A percentile compares a stretch with the other conserved stretches of the same genome.
Evolutionary conservation across 2,797 vertebrate genomes (phyloP).

Genomic region (Amblyraja radiata): DNA sequence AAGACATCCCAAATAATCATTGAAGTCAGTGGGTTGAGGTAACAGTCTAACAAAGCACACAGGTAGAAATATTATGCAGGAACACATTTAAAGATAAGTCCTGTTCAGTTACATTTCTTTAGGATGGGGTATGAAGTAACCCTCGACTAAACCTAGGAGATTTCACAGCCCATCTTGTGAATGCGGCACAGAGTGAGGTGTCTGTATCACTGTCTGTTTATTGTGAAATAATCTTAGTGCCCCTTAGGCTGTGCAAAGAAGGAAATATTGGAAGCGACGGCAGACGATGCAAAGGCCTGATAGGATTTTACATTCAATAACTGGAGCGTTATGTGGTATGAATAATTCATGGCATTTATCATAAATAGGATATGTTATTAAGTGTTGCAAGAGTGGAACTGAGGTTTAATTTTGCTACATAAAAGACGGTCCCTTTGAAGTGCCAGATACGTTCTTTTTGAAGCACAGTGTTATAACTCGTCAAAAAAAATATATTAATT

Average conservation of each 20-base stretch:
- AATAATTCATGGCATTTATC: constrained; percentile 20
- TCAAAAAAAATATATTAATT: not conserved
- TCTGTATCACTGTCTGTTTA: not conserved
- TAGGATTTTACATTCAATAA: constrained; percentile 8
- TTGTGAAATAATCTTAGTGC: constrained; percentile 28
- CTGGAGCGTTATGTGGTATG: not conserved
- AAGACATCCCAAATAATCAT: not conserved
- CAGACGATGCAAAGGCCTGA: not conserved
- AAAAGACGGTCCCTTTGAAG: not conserved
- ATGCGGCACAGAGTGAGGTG: not conserved
- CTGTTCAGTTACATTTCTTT: not conserved
- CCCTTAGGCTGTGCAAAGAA: constrained; percentile 2
- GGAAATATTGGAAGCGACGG: not conserved
- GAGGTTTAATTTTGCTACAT: constrained; percentile 2
- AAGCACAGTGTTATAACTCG: not conserved
- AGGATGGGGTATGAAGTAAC: not conserved
- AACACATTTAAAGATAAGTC: not conserved
- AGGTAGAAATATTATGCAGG: not conserved
- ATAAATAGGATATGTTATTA: constrained; percentile 12
- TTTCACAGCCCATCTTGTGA: not conserved
- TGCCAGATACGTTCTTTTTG: constrained; percentile 16
- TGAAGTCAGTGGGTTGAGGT: not conserved
- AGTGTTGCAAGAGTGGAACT: not conserved
- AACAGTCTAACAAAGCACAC: not conserved
- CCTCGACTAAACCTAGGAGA: not conserved